Conservation (phyloP, 2,888 invertebrate genomes). For the Ectobius pallidus region DNA sequence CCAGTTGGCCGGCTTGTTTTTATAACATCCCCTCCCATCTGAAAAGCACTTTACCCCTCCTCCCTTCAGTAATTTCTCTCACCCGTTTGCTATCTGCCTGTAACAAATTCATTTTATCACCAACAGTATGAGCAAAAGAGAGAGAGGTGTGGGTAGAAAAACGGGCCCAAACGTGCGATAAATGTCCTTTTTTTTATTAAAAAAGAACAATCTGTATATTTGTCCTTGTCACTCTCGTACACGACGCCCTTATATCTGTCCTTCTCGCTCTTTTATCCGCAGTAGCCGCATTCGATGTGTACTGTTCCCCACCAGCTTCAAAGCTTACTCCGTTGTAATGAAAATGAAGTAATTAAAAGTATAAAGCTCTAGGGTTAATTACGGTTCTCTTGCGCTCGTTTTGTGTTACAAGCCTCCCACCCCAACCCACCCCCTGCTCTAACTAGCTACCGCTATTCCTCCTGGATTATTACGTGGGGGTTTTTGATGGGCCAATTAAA, state of each 20-base stretch:
- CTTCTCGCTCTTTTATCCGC: background rate
- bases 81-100: slow-evolving; percentile 35
- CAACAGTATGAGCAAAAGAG: slow-evolving; percentile 24
- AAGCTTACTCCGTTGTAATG: slow-evolving; percentile 52
- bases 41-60: background rate
- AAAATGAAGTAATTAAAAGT: slow-evolving; percentile 78
- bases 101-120: slow-evolving; percentile 44
- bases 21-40: slow-evolving; percentile 15
- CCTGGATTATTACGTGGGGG: slow-evolving; percentile 36
- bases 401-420: slow-evolving; percentile 24
- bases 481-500: slow-evolving; percentile 43
- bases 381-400: slow-evolving; percentile 48
- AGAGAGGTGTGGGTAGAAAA: background rate
- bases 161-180: slow-evolving; percentile 31
- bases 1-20: slow-evolving; percentile 38
- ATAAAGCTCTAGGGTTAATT: slow-evolving; percentile 75
- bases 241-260: background rate
- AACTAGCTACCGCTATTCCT: background rate
- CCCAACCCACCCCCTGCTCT: background rate
- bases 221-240: background rate
- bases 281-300: background rate
- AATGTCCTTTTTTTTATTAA: slow-evolving; percentile 22
- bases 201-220: slow-evolving; percentile 12
- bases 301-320: background rate
- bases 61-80: slow-evolving; percentile 23